A percentile compares a stretch with the other conserved stretches of the same genome.
phyloP scores from a whole-genome alignment of 2,113 vertebrate species.

The Neofelis nebulosa region DNA sequence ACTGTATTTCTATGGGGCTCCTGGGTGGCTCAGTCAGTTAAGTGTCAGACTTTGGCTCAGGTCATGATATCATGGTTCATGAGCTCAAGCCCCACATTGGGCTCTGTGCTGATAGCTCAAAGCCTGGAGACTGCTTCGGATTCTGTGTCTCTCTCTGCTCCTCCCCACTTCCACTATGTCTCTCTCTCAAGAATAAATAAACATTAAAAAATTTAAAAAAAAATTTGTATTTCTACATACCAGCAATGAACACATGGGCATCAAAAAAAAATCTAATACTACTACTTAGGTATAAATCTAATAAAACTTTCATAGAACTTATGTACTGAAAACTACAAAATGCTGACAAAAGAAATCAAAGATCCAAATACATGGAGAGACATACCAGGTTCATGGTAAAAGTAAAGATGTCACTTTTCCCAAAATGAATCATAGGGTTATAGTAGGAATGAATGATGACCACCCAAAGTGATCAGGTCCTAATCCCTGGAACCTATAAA shows the following conservation, averaged over 20 bases:
- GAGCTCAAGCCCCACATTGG: too few relatives aligned
- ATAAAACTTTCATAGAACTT: neutral
- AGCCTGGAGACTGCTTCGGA: too few relatives aligned
- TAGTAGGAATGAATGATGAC: neutral
- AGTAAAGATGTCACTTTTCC: neutral
- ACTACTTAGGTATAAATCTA: neutral
- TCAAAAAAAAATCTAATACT: neutral
- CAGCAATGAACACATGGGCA: neutral
- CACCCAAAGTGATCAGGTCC: neutral
- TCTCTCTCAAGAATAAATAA: too few relatives aligned
- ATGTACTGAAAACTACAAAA: neutral
- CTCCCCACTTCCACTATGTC: too few relatives aligned
- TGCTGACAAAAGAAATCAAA: neutral
- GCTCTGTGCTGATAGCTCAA: too few relatives aligned
- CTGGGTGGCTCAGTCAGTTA: too few relatives aligned
- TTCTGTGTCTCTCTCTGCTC: too few relatives aligned
- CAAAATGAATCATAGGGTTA: neutral
- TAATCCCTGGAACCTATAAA: neutral
- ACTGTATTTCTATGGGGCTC: neutral
- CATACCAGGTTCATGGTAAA: neutral
- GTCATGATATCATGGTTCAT: too few relatives aligned
- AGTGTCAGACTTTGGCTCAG: too few relatives aligned
- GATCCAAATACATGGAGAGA: neutral
- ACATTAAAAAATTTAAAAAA: neutral
- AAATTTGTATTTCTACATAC: neutral